Evolutionary conservation across 2,888 invertebrate genomes (phyloP), one percentile per base, ranked within the genome.

Genomic region (Notodonta dromedarius): DNA sequence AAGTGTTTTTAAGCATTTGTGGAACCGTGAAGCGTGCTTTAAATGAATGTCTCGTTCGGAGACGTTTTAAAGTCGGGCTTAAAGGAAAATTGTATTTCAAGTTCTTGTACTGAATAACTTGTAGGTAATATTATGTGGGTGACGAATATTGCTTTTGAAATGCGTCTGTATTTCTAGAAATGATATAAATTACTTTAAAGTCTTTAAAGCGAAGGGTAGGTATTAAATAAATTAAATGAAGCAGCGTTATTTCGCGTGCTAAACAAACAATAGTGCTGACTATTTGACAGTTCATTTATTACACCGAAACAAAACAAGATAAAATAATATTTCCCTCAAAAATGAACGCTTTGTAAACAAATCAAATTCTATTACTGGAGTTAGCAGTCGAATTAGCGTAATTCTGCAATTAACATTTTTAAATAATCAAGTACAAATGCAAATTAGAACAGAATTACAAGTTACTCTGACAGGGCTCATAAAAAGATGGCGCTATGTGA

Each of bases 401-500:
- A 70, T 73, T 66, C 62, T 53, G 12, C 35, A 3, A 35, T 56
- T 61, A 63, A 64, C 62, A 68, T 71, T 68, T 73, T 70, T 56
- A 70, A 77, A 68, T 66, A 63, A 69, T 61, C 69, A 77, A 78
- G 24, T 79, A 83, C 81, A 83, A 89, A 87, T 86, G 84, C 79
- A 88, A 91, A 89, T 88, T 85, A 83, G 80, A 80, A 84, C 86
- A 86, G 83, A 80, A 80, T 84, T 84, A 87, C 86, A 83, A 83
- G 84, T 83, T 24, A 85, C 84, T 84, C 83, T 86, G 85, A 89
- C 90, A 89, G 85, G 83, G 81, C 84, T 86, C 89, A 88, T 91
- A 89, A 91, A 90, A 89, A 85, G 87, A 88, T 71, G 79, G 82
- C 83, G 78, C 82, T 78, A 82, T 80, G 80, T 86, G 88, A 91